Percentiles rank a stretch among this genome's conserved stretches.
These are phyloP conservation scores for Eonycteris spelaea DNA, from an alignment of 2,113 vertebrate genomes.

Conservation along the genomic window DNA sequence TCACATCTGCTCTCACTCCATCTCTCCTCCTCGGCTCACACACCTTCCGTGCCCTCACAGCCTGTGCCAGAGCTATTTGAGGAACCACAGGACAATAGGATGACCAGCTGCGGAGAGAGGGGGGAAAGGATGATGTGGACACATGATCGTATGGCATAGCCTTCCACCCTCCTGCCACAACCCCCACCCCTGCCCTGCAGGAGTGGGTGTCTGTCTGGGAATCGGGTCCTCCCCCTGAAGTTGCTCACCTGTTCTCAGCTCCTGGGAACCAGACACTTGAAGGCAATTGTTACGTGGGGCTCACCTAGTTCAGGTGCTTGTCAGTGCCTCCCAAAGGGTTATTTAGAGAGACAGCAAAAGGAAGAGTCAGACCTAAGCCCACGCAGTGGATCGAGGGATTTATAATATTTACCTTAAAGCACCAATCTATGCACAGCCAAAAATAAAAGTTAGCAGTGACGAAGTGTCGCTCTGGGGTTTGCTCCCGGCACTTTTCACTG, in stretches of 20 bases:
- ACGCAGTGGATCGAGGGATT: not conserved
- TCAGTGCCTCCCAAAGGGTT: not conserved
- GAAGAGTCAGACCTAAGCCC: not conserved
- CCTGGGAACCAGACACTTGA: not conserved
- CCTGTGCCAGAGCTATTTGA: not conserved
- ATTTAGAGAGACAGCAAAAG: not conserved
- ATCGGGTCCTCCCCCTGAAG: not conserved
- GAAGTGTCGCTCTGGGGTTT: not conserved
- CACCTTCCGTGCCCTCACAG: not conserved
- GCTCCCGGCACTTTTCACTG: not conserved
- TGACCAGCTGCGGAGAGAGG: not conserved
- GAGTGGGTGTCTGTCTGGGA: not conserved
- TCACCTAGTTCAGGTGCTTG: not conserved
- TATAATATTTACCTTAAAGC: not conserved
- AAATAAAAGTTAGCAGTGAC: not conserved
- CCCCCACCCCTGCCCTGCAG: not conserved
- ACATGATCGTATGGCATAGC: rapidly evolving
- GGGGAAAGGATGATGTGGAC: not conserved
- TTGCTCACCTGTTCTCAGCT: not conserved
- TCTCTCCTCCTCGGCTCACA: not conserved
- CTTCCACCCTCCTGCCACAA: not conserved
- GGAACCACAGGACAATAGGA: not conserved
- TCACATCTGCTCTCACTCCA: too few relatives aligned
- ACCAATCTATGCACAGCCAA: not conserved
- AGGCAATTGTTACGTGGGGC: not conserved